A percentile compares a stretch with the other conserved stretches of the same genome.
Evolutionary conservation across 2,113 vertebrate species (phyloP).

Genomic region (Oncorhynchus clarkii): DNA sequence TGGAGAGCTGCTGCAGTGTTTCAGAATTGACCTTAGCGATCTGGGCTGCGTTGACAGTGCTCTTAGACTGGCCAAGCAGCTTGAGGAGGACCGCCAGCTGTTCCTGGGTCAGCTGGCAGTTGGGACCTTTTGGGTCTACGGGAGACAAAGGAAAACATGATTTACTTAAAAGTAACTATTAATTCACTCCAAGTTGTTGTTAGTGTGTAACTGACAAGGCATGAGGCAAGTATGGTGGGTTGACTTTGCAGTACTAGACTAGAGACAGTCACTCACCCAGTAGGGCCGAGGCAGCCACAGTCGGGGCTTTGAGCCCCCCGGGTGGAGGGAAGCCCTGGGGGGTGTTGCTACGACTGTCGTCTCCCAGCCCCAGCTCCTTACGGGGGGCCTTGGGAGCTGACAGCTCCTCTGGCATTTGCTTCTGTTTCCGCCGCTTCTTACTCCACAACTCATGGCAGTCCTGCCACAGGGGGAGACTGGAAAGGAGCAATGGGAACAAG

Average conservation of each 20-base stretch:
- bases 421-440: constrained; percentile 96
- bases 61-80: constrained; percentile 88
- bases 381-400: constrained; percentile 87
- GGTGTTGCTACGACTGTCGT: constrained; percentile 95
- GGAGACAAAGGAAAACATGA: constrained; percentile 40
- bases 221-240: too few species aligned
- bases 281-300: constrained; percentile 65
- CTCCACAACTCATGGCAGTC: constrained; percentile 99
- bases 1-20: constrained; percentile 89
- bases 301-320: constrained; percentile 82
- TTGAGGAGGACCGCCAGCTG: constrained; percentile 94
- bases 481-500: constrained; percentile 4
- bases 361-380: constrained; percentile 87
- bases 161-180: too few species aligned
- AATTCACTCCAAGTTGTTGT: too few species aligned
- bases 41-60: constrained; percentile 81
- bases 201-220: too few species aligned
- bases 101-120: constrained; percentile 91
- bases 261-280: constrained; percentile 58
- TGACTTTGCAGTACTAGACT: too few species aligned
- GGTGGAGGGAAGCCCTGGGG: constrained; percentile 86
- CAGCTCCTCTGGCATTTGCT: constrained; percentile 91
- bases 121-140: constrained; percentile 85
- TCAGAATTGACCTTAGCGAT: constrained; percentile 93
- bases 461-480: constrained; percentile 95